Base-by-base conservation (phyloP, 2,113 vertebrate species). In the Suricata suricatta region DNA sequence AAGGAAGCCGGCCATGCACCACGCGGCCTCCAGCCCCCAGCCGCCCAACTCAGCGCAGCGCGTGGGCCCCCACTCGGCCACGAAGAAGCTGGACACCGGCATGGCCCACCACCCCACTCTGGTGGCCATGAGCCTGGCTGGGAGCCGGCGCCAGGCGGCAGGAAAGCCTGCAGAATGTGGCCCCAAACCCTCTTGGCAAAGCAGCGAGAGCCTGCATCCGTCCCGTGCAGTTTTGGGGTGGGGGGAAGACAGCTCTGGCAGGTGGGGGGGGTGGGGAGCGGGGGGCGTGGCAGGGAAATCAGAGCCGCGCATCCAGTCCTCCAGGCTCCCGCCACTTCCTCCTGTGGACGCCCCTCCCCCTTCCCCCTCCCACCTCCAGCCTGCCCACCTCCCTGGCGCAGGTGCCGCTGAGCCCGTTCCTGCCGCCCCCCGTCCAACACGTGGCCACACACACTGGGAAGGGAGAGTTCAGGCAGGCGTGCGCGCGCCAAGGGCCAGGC, bases 101-200 rank as follows among this genome's bases (percentile, higher is more conserved):
- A 3, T 2, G 1, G 64, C 64, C 27, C 57, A 5, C 57, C 11
- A 5, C 23, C 54, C 63, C 5, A 2, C 35, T 38, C 23, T 8
- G 0, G 16, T 4, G 0, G 16, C 21, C 38, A 83, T 23, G 5
- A 16, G 12, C 16, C 35, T 2, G 0, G 66, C 71, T 16, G 2
- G 74, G 12, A 3, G 4, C 31, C 77, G 29, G 29, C 0, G 0
- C n/a, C 0, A 3, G 38, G 52, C 0, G 0, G 44, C 12, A 0
- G 21, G 33, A 25, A 77, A 23, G 27, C 72, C 64, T 44, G 5
- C 7, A 2, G 16, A 3, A 50, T 0, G 0, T 2, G 0, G 9
- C 5, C 29, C 12, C 0, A 11, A 13, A 11, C 4, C 11, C 50
- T 31, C 23, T 19, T 21, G 3, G 94, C 85, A 63, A 63, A 88